Base-by-base conservation (phyloP, 2,888 invertebrate genomes). In the Cryptops parisi region DNA sequence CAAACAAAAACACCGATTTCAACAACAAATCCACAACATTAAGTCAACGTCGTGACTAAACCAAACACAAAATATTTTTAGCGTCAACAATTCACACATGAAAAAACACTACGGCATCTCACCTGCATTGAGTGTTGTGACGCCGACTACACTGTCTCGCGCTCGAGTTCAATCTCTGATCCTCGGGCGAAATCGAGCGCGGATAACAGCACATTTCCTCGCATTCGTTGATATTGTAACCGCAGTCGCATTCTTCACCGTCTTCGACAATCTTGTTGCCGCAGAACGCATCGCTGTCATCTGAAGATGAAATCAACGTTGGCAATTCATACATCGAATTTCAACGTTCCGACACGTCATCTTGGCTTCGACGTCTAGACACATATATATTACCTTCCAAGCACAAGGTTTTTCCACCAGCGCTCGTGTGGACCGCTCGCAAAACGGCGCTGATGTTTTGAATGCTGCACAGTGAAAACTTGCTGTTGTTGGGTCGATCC, bases 201-300 rank as follows among this genome's bases (percentile, higher is more conserved):
- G 94, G 93, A 70, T 91, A 89, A 68, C 98, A 99, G 58, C 80
- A 83, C 63, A 85, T 84, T 60, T 78, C 81, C 2, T 53, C 62
- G 71, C 97, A 98, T 65, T 97, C 96, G 15, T 82, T 81, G 58
- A 84, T 82, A 63, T 88, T 85, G 68, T 91, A 97, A 23, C 91
- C 91, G 65, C 91, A 93, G 69, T 99, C 98, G 67, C 98, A 99
- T 71, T 97, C 89, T 71, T 99, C 98, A 47, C 89, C 93, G 24
- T 82, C 85, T 68, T 99, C 98, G 1, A 93, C 91, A 64, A 99
- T 93, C 72, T 94, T 94, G 72, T 99, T 99, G 53, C 98, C 98
- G 71, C 98, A 99, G 79, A 97, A 98, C 25, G 97, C 91, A 55
- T 90, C 91, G 56, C 81, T 83, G 52, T 84, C 82, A n/a, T 81